Conservation (phyloP, 2,113 vertebrate species). For the Protobothrops flavoviridis region DNA sequence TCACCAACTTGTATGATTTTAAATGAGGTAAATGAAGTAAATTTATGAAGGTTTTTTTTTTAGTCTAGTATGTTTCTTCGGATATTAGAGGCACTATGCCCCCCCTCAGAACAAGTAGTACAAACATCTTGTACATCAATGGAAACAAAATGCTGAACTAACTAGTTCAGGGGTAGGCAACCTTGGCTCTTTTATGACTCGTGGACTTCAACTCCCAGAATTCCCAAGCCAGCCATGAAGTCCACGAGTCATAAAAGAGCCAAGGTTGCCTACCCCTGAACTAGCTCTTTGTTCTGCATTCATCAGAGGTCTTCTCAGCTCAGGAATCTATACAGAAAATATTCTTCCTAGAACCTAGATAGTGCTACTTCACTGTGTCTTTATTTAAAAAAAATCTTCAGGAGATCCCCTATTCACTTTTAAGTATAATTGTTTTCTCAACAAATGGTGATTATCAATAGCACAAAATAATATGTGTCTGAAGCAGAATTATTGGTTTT, state of each 20-base stretch:
- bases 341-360: background rate
- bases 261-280: background rate
- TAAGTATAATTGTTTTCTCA: background rate
- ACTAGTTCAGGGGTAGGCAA: background rate
- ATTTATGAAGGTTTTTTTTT: background rate
- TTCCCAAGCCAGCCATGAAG: too few species aligned
- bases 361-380: background rate
- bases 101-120: background rate
- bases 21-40: background rate
- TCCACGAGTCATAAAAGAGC: too few species aligned
- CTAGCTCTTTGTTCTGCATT: background rate
- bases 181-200: too few species aligned
- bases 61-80: background rate
- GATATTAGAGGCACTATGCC: background rate
- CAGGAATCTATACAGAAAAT: background rate
- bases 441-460: background rate
- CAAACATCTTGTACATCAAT: background rate
- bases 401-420: background rate
- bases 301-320: background rate
- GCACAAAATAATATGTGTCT: constrained; percentile 10
- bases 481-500: constrained; percentile 31
- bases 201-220: too few species aligned
- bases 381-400: background rate
- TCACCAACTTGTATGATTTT: background rate
- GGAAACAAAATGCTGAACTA: background rate